phyloP scores from a whole-genome alignment of 2,888 invertebrate genomes.

The Xestia xanthographa region DNA sequence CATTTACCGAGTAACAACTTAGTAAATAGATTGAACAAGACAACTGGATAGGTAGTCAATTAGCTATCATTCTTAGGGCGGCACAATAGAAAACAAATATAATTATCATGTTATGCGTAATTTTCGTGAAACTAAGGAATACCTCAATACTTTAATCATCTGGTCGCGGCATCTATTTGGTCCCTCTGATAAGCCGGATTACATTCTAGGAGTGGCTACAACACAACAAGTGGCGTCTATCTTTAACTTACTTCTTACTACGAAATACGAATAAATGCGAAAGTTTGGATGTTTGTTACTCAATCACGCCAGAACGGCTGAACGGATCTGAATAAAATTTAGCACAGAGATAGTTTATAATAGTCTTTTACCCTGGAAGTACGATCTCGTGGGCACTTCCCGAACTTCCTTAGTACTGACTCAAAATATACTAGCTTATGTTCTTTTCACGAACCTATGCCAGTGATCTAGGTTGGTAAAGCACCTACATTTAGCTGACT shows the following conservation, averaged over 20 bases:
- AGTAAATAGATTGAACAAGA: too few relatives aligned
- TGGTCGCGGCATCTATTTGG: neutral
- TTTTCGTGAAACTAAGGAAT: neutral
- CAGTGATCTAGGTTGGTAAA: neutral
- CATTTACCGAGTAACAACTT: neutral
- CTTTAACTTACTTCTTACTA: neutral
- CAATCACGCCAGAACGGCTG: neutral
- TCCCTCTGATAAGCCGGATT: neutral
- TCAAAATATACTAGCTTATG: neutral
- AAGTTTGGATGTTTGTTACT: neutral
- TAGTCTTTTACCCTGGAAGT: neutral
- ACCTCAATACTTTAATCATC: neutral
- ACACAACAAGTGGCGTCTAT: slow-evolving; percentile 6
- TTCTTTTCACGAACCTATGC: neutral
- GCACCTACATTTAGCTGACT: neutral
- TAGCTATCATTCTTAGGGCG: too few relatives aligned
- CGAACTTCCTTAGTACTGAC: neutral
- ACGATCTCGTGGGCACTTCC: neutral
- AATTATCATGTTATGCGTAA: neutral
- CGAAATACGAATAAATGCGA: too few relatives aligned
- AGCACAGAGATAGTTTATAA: neutral
- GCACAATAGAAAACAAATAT: neutral
- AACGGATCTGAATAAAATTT: neutral
- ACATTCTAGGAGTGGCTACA: slow-evolving; percentile 9
- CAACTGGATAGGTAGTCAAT: too few relatives aligned